These are phyloP conservation scores for Rhopalosiphum maidis DNA, from an alignment of 1,140 invertebrate species.

Conservation along the genomic window DNA sequence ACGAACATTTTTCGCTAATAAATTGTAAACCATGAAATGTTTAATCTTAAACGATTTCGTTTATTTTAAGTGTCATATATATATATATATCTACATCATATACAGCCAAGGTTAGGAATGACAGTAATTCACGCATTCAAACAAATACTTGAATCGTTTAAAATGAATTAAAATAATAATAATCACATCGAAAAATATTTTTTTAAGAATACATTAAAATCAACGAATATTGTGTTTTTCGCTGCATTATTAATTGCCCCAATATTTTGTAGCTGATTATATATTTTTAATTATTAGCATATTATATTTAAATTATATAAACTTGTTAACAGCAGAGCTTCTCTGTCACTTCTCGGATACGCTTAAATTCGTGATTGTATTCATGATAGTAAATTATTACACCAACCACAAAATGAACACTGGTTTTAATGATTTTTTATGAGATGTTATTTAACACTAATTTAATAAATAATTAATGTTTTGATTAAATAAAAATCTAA, in stretches of 20 bases:
- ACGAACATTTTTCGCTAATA: conserved; percentile 16
- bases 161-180: background rate
- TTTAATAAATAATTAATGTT: background rate
- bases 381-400: background rate
- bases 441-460: background rate
- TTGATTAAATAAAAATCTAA: too few species aligned
- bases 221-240: background rate
- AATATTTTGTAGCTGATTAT: background rate
- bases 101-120: conserved; percentile 31
- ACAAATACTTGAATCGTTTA: background rate
- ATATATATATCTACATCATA: background rate
- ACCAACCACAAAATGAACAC: background rate
- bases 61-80: background rate
- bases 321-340: background rate
- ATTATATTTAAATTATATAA: background rate
- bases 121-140: background rate
- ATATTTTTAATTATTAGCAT: background rate
- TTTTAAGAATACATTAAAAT: background rate
- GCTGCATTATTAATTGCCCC: background rate
- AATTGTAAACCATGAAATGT: conserved; percentile 29
- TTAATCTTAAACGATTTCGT: conserved; percentile 25
- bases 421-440: background rate
- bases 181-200: background rate
- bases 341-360: background rate
- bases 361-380: background rate